phyloP scores from a whole-genome alignment of 2,797 vertebrate genomes.

The Phyllotis vaccarum region DNA sequence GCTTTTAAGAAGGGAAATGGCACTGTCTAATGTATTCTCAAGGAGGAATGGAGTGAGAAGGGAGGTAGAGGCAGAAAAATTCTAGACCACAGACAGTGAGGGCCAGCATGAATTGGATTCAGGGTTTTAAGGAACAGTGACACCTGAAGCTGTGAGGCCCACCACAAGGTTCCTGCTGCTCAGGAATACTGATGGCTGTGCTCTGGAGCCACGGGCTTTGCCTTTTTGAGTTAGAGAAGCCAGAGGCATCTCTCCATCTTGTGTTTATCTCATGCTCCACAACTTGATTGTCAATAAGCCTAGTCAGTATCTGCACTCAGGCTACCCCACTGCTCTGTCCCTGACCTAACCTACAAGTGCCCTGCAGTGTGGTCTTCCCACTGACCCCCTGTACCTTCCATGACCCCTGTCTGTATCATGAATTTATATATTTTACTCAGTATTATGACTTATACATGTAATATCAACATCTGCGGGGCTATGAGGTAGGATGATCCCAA shows the following conservation, averaged over 20 bases:
- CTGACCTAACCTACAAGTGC: accelerated
- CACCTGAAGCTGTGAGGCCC: accelerated
- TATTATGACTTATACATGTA: not conserved
- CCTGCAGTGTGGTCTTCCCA: accelerated
- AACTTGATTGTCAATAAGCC: no score
- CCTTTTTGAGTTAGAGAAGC: no score
- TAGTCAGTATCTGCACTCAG: not conserved
- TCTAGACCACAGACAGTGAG: not conserved
- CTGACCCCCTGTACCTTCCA: accelerated
- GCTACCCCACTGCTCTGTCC: accelerated
- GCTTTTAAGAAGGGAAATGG: not conserved
- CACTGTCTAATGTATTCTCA: not conserved
- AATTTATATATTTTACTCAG: not conserved
- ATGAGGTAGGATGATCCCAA: not conserved
- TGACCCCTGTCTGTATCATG: accelerated
- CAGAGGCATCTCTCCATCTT: no score
- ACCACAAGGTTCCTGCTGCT: no score
- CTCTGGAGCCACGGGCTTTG: accelerated
- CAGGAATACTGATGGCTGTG: not conserved
- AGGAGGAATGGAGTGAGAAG: not conserved
- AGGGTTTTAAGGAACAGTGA: not conserved
- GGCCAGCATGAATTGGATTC: no score
- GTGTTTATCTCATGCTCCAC: not conserved
- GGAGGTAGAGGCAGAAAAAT: not conserved
- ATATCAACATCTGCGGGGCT: not conserved